phyloP scores from a whole-genome alignment of 2,888 invertebrate genomes.

The Hirtodrosophila alboralis region DNA sequence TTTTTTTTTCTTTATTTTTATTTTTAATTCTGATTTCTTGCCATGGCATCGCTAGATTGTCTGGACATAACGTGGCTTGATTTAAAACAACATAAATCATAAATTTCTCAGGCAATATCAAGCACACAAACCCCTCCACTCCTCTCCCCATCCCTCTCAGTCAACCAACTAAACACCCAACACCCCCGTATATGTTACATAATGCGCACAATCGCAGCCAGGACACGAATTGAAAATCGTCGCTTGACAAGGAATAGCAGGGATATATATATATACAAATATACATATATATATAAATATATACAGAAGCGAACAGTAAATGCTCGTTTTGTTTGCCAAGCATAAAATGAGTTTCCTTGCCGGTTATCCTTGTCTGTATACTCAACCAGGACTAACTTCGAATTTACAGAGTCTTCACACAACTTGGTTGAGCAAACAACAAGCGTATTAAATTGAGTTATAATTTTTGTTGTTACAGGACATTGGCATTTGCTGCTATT shows the following conservation, averaged over 20 bases:
- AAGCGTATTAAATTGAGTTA: constrained; percentile 73
- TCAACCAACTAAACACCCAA: too few relatives aligned
- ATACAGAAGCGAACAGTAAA: constrained; percentile 10
- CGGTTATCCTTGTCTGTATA: constrained; percentile 19
- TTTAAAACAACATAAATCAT: constrained; percentile 73
- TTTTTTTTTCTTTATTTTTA: constrained; percentile 9
- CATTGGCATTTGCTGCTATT: constrained; percentile 12
- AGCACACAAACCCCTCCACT: too few relatives aligned
- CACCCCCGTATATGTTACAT: constrained; percentile 29
- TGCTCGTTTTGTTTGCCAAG: constrained; percentile 52
- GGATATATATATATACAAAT: too few relatives aligned
- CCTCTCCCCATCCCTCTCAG: background rate
- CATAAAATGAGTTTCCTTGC: constrained; percentile 64
- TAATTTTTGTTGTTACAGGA: constrained; percentile 63
- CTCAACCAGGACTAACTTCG: background rate
- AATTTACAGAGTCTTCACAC: background rate
- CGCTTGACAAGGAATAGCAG: constrained; percentile 16
- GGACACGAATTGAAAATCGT: constrained; percentile 59
- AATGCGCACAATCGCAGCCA: constrained; percentile 72
- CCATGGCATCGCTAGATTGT: constrained; percentile 39
- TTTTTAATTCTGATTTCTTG: constrained; percentile 16
- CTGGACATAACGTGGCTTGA: constrained; percentile 53
- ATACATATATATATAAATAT: too few relatives aligned
- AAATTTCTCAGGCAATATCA: constrained; percentile 61
- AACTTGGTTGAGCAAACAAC: constrained; percentile 62